Evolutionary conservation across 2,113 vertebrate genomes (phyloP).

Genomic region (Neodon shergylaensis): DNA sequence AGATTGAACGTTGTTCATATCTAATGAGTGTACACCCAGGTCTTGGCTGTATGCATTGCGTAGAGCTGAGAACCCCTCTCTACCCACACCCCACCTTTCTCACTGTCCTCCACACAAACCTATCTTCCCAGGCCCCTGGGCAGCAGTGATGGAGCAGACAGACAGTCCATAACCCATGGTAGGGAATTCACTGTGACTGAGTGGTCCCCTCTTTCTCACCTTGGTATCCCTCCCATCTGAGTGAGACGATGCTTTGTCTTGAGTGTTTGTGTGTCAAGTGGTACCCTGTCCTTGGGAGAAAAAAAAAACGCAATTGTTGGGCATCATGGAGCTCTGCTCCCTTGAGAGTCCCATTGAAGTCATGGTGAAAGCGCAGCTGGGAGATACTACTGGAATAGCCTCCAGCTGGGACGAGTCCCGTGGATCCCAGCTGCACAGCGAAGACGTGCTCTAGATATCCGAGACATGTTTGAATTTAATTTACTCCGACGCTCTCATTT

Average conservation of each 20-base stretch:
- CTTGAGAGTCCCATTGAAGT: neutral
- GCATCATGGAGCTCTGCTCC: neutral
- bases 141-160: no score
- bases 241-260: neutral
- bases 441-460: conserved; percentile 18
- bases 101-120: neutral
- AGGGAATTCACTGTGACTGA: neutral
- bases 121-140: neutral
- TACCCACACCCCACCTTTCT: neutral
- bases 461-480: neutral
- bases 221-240: neutral
- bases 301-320: neutral
- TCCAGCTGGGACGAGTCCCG: neutral
- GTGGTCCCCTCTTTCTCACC: neutral
- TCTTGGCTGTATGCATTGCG: fast-evolving
- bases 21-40: neutral
- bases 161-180: neutral
- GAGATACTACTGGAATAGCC: neutral
- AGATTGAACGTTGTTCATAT: neutral
- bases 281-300: neutral
- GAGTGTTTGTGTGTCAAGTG: neutral
- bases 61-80: neutral
- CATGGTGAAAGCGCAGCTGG: neutral
- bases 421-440: neutral
- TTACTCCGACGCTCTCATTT: conserved; percentile 50